Evolutionary conservation across 1,140 invertebrate genomes (phyloP), one percentile per base, ranked within the genome.

Genomic region (Papilio dardanus): DNA sequence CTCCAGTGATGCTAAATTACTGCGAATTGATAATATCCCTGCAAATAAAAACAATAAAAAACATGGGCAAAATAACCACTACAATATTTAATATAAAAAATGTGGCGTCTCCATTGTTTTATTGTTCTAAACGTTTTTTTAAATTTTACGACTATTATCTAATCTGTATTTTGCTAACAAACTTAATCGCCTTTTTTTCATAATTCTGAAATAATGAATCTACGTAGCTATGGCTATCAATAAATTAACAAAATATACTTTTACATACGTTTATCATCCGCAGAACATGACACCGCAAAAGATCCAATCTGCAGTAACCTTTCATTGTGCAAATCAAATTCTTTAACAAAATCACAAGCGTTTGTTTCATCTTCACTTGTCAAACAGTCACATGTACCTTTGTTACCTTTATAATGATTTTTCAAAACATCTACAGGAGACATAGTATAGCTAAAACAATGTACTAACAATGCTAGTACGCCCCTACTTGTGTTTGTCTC

Each of bases 281-380:
- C 94, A 35, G 95, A 96, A 85, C 95, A 96, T 21, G 95, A 95
- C 54, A 96, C 94, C n/a, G 96, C 95, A 90, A 96, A 96, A 19
- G 95, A 89, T 62, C 95, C 96, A 82, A 96, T 95, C 82, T 96
- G 95, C 84, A 95, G 87, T 7, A 95, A 88, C 77, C 95, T 94
- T 81, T 96, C 96, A 78, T 95, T 94, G 28, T 95, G 92, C 58
- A 95, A 92, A 92, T 96, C 96, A 90, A 96, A 96, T 24, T 95
- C 94, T 80, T 94, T 94, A 10, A 95, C 92, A 75, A 91, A 81
- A 21, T 74, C 42, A 71, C 90, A 92, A 37, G 86, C 81, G 74
- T 89, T 86, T 6, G 76, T 79, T 50, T 80, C 79, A 74, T 82
- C 81, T 71, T 77, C 75, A 42, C 75, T 74, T 0, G 78, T 74